phyloP scores from a whole-genome alignment of 2,888 invertebrate genomes.

The Tryphoninae sp. region DNA sequence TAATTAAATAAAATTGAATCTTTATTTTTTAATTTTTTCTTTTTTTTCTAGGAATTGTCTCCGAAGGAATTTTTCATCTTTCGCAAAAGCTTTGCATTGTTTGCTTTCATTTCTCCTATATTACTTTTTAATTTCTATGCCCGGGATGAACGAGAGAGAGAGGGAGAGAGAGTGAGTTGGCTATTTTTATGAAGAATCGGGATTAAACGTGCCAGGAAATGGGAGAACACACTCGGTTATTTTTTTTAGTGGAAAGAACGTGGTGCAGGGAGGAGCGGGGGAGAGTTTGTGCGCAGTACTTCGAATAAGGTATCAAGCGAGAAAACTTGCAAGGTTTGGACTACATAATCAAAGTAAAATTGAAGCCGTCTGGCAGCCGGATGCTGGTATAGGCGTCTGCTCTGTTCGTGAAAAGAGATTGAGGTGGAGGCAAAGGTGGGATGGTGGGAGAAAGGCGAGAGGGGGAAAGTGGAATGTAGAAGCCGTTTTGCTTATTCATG shows the following conservation, averaged over 20 bases:
- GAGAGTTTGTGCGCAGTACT: slow-evolving; percentile 20
- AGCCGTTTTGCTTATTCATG: slow-evolving; percentile 71
- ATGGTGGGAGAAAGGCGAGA: slow-evolving; percentile 39
- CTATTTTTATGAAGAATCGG: neutral
- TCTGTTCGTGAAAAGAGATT: slow-evolving; percentile 38
- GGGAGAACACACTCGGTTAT: slow-evolving; percentile 8
- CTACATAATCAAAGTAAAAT: slow-evolving; percentile 70
- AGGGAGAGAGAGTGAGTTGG: neutral
- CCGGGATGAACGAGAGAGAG: neutral
- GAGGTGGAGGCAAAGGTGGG: neutral
- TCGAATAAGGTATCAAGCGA: slow-evolving; percentile 49
- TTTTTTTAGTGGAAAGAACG: slow-evolving; percentile 23
- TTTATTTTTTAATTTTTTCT: too few species aligned
- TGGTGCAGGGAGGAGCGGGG: neutral
- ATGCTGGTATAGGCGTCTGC: slow-evolving; percentile 42
- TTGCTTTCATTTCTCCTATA: neutral
- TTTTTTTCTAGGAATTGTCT: too few species aligned
- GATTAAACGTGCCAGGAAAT: neutral
- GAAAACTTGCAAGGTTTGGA: slow-evolving; percentile 64
- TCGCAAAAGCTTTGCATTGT: neutral
- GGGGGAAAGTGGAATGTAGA: slow-evolving; percentile 62
- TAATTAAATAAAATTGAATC: neutral
- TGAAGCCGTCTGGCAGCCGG: slow-evolving; percentile 63
- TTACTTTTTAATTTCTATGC: neutral
- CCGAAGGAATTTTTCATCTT: neutral